These are phyloP conservation scores for Erebia epiphron DNA, from an alignment of 2,888 invertebrate species.

Conservation along the genomic window DNA sequence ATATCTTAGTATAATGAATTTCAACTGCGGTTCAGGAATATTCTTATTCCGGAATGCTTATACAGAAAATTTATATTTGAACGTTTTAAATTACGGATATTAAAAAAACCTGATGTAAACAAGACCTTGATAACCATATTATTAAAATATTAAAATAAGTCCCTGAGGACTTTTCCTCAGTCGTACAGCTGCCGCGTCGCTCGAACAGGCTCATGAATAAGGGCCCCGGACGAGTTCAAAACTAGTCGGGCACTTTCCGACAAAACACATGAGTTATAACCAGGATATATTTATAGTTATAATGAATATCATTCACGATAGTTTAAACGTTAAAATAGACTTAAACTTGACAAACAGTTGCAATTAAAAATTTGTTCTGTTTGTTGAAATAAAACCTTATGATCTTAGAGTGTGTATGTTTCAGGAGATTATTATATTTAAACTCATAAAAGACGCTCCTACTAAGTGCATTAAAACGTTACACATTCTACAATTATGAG, in stretches of 20 bases:
- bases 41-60: not conserved
- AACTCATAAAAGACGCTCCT: slow-evolving; percentile 3
- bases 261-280: no score
- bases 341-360: no score
- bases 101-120: not conserved
- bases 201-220: no score
- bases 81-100: slow-evolving; percentile 9
- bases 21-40: not conserved
- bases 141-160: not conserved
- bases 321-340: no score
- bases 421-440: slow-evolving; percentile 6
- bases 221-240: no score
- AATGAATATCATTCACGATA: no score
- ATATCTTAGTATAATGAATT: no score
- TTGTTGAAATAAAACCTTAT: not conserved
- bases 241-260: no score
- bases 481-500: slow-evolving; percentile 20
- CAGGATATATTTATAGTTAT: no score
- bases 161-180: no score
- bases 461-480: slow-evolving; percentile 22
- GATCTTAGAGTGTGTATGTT: not conserved
- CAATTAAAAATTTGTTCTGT: not conserved
- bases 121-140: not conserved
- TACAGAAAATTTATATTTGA: not conserved
- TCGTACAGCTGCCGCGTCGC: no score